Percentiles rank a stretch among this genome's conserved stretches.
Evolutionary conservation across 2,888 invertebrate species (phyloP).

Genomic region (Ichneumon xanthorius): DNA sequence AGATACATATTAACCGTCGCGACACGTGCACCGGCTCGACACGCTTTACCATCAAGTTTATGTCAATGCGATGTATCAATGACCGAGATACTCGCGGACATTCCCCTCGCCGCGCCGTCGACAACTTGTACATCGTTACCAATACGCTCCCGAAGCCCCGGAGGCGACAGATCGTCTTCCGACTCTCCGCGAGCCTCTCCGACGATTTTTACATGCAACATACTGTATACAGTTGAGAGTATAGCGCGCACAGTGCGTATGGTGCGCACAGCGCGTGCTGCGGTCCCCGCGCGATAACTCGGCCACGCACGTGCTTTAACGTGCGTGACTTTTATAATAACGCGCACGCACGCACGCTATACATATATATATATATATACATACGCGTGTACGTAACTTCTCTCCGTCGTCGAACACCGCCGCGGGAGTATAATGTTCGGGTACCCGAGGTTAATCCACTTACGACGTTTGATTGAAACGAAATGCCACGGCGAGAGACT

Average conservation of each 20-base stretch:
- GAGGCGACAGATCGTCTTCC: background rate
- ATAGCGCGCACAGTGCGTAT: background rate
- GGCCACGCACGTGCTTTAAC: slow-evolving; percentile 65
- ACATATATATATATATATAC: background rate
- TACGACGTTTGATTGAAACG: slow-evolving; percentile 69
- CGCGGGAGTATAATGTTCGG: slow-evolving; percentile 60
- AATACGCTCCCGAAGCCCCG: background rate
- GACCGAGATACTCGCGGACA: slow-evolving; percentile 45
- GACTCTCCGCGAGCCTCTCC: background rate
- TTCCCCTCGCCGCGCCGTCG: slow-evolving; percentile 3
- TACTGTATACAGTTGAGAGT: background rate
- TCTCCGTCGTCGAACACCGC: slow-evolving; percentile 49
- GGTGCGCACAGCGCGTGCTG: slow-evolving; percentile 33
- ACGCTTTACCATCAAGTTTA: slow-evolving; percentile 19
- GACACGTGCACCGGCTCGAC: background rate
- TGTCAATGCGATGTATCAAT: slow-evolving; percentile 49
- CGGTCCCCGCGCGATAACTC: slow-evolving; percentile 49
- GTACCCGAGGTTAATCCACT: slow-evolving; percentile 69
- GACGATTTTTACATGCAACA: background rate
- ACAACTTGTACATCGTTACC: slow-evolving; percentile 11
- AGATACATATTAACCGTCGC: background rate
- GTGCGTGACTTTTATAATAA: slow-evolving; percentile 67
- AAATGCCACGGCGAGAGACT: slow-evolving; percentile 44
- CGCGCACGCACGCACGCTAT: slow-evolving; percentile 44
- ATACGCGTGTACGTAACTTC: slow-evolving; percentile 24